Evolutionary conservation across 2,797 vertebrate species (phyloP).

Genomic region (Dendrocincla tyrannina): DNA sequence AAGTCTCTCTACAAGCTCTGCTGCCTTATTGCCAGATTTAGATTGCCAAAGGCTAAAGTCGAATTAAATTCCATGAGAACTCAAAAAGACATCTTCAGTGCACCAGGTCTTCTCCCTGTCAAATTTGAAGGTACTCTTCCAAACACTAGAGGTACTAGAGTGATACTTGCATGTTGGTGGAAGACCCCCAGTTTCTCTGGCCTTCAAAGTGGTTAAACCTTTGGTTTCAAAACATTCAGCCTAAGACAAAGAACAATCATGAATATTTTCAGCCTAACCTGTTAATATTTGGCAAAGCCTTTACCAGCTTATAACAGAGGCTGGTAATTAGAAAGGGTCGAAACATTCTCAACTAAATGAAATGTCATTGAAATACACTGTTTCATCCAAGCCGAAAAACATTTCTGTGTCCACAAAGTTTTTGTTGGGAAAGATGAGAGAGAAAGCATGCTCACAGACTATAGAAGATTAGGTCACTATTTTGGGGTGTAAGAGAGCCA

Average conservation of each 20-base stretch:
- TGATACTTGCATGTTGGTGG: background rate
- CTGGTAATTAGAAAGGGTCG: background rate
- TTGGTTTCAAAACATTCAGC: background rate
- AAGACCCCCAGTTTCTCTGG: background rate
- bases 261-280: constrained; percentile 4
- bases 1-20: background rate
- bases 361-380: constrained; percentile 9
- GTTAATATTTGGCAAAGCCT: background rate
- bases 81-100: background rate
- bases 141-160: background rate
- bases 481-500: background rate
- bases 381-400: constrained; percentile 11
- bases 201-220: background rate
- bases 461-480: background rate
- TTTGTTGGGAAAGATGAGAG: constrained; percentile 12
- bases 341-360: constrained; percentile 44
- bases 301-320: background rate
- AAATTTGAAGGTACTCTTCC: background rate
- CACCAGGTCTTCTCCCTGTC: background rate
- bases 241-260: background rate
- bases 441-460: background rate
- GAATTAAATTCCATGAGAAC: background rate
- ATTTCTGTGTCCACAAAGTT: constrained; percentile 30
- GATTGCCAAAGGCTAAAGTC: background rate
- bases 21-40: background rate